phyloP scores from a whole-genome alignment of 2,113 vertebrate genomes.

The Amphilophus citrinellus region DNA sequence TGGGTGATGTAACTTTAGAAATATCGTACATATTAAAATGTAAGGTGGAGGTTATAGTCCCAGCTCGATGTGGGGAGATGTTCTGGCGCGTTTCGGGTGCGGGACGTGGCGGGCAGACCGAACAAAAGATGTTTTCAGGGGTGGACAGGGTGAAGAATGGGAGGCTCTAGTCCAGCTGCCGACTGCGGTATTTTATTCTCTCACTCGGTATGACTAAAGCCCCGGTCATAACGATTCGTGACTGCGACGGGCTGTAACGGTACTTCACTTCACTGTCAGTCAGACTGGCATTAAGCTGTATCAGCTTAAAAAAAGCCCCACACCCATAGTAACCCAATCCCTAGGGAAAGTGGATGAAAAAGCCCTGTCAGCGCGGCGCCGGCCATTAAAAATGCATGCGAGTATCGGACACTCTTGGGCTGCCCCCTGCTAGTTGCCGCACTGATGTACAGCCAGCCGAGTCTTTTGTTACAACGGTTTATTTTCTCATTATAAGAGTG shows the following conservation, averaged over 20 bases:
- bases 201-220: neutral
- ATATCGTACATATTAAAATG: neutral
- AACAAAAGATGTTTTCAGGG: slow-evolving; percentile 50
- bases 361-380: slow-evolving; percentile 30
- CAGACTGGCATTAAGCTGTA: slow-evolving; percentile 7
- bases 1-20: neutral
- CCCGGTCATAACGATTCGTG: neutral
- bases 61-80: neutral
- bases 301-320: neutral
- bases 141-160: slow-evolving; percentile 50
- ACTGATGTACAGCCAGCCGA: no score
- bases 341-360: slow-evolving; percentile 3
- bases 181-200: neutral
- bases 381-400: slow-evolving; percentile 62
- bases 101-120: slow-evolving; percentile 22
- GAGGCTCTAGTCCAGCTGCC: slow-evolving; percentile 4
- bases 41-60: neutral
- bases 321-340: slow-evolving; percentile 34
- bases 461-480: neutral
- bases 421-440: no score
- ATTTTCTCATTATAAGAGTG: neutral
- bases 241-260: neutral
- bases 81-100: neutral
- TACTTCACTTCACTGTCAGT: neutral
- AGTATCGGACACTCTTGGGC: slow-evolving; percentile 10